Base-by-base conservation (phyloP, 2,888 invertebrate species). In the Pterobdella sp. region DNA sequence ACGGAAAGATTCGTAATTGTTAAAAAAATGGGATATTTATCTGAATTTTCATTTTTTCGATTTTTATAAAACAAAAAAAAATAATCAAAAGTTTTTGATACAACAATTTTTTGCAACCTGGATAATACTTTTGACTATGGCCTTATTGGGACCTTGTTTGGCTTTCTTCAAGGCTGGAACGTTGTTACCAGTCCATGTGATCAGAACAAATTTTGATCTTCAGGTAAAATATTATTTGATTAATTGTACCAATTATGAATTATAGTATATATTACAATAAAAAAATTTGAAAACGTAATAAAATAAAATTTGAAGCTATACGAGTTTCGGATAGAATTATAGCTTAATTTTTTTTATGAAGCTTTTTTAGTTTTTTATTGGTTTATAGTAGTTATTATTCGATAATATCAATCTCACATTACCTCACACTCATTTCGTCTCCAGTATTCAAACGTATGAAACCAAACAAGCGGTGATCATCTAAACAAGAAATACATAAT, bases 141-240 rank as follows among this genome's bases (percentile, higher is more conserved):
- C 88, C 83, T 91, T 91, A 84, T 91, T 91, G 75, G 90, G 90
- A 82, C 90, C 89, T 89, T 90, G 89, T 85, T 90, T 90, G 79
- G 91, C 91, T 79, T 90, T 87, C 84, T 90, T 89, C 82, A 91
- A 87, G 76, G 90, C 89, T 22, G 89, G 88, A 78, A 91, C 90
- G 79, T 87, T 86, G 74, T 88, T 87, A 1, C 91, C 91, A 75
- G 90, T 88, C 90, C 90, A 91, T 78, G 90, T 90, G 74, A 91
- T 85, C 78, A 91, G 88, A 78, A 89, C 86, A 84, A 91, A 91
- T 84, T 91, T 91, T 7, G 68, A 36, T 84, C 88, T 88, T 81
- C 91, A 86, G 49, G 22, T 14, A 22, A 42, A 42, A 22, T n/a
- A n/a, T n/a, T n/a, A n/a, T n/a, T n/a, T n/a, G n/a, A n/a, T n/a